These are phyloP conservation scores for Athetis lepigone DNA, from an alignment of 2,888 invertebrate species.

Conservation along the genomic window DNA sequence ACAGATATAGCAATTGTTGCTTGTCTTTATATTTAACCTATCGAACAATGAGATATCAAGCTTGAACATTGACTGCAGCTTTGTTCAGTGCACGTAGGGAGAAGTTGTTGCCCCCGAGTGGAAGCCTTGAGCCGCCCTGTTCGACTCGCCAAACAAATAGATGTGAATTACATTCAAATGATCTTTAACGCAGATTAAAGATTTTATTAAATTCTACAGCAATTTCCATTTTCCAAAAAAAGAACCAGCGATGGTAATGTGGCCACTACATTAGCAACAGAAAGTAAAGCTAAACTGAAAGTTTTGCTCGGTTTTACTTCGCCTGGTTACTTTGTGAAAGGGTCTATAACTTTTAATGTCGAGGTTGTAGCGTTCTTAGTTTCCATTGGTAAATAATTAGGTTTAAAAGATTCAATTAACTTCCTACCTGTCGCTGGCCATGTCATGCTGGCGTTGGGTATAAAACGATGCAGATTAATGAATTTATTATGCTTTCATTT, in stretches of 20 bases:
- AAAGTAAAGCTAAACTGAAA: conserved; percentile 52
- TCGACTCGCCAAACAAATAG: conserved; percentile 67
- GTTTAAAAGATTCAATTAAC: not conserved
- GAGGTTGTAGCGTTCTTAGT: conserved; percentile 34
- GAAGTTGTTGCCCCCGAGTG: conserved; percentile 81
- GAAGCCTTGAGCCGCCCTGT: conserved; percentile 78
- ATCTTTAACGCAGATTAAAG: conserved; percentile 13
- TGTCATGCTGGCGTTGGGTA: not conserved
- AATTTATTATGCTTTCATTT: conserved; percentile 19
- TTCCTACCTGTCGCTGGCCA: not conserved
- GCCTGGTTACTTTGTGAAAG: conserved; percentile 47
- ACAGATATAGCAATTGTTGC: conserved; percentile 35
- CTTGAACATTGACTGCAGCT: conserved; percentile 76
- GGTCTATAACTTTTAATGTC: conserved; percentile 42
- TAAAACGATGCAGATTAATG: conserved; percentile 9
- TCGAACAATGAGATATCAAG: conserved; percentile 66
- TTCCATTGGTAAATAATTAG: conserved; percentile 23
- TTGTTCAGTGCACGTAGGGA: conserved; percentile 83
- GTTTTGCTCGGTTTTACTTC: conserved; percentile 37
- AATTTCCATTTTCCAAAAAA: conserved; percentile 9
- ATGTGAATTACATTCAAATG: conserved; percentile 57
- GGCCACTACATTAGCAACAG: conserved; percentile 41
- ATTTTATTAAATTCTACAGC: conserved; percentile 2
- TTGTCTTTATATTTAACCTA: conserved; percentile 48
- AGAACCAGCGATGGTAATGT: conserved; percentile 19